phyloP scores from a whole-genome alignment of 2,113 vertebrate species.

The Proterorhinus semilunaris region DNA sequence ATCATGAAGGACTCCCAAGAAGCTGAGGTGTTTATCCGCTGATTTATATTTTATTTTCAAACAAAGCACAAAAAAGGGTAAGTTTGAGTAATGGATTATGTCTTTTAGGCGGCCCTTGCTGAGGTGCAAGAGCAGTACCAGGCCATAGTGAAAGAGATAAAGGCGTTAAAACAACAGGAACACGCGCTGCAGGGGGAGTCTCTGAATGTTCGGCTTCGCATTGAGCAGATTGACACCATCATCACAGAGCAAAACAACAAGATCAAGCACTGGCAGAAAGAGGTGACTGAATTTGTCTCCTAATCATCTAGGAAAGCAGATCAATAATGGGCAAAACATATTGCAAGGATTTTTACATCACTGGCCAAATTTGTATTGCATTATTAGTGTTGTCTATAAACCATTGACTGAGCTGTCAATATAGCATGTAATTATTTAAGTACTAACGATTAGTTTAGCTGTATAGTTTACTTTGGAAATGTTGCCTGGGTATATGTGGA shows the following conservation, averaged over 20 bases:
- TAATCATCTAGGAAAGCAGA: neutral
- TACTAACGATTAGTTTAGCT: too few relatives aligned
- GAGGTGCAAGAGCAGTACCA: slow-evolving; percentile 83
- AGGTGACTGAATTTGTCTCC: slow-evolving; percentile 72
- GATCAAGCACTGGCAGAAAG: slow-evolving; percentile 92
- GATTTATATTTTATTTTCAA: neutral
- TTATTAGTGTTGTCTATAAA: neutral
- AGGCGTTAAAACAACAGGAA: slow-evolving; percentile 82
- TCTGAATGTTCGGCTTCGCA: slow-evolving; percentile 85
- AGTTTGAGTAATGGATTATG: neutral
- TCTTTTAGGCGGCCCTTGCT: slow-evolving; percentile 78
- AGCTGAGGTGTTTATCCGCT: slow-evolving; percentile 76
- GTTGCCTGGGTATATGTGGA: too few relatives aligned
- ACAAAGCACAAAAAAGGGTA: neutral
- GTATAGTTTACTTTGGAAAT: too few relatives aligned
- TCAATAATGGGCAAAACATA: neutral
- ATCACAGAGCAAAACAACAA: slow-evolving; percentile 86
- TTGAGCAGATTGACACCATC: slow-evolving; percentile 85
- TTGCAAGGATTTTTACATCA: too few relatives aligned
- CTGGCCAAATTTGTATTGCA: neutral
- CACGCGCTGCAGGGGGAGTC: slow-evolving; percentile 87
- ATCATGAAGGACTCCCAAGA: slow-evolving; percentile 82
- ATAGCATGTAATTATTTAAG: too few relatives aligned
- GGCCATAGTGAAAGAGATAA: slow-evolving; percentile 81
- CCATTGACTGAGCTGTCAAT: too few relatives aligned